Evolutionary conservation across 2,113 vertebrate genomes (phyloP).

Genomic region (Gasterosteus nipponicus): DNA sequence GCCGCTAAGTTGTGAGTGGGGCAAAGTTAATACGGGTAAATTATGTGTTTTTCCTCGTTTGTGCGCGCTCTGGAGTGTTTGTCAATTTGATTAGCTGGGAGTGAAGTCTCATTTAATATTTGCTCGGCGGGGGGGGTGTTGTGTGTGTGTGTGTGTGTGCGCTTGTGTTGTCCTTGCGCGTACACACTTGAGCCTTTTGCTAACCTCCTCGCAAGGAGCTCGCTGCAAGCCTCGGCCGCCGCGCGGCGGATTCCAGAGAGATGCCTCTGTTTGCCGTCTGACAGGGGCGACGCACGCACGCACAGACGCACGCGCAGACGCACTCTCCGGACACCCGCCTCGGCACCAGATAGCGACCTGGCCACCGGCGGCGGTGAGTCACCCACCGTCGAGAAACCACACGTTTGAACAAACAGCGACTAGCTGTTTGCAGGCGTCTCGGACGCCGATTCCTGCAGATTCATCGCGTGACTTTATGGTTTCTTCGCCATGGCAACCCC

Average conservation of each 20-base stretch:
- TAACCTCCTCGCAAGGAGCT: conserved; percentile 65
- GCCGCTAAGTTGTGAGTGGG: conserved; percentile 24
- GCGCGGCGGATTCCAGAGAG: conserved; percentile 69
- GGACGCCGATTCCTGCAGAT: conserved; percentile 32
- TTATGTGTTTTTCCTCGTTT: conserved; percentile 51
- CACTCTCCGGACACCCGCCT: conserved; percentile 65
- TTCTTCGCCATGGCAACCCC: conserved; percentile 9
- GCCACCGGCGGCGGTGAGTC: conserved; percentile 74
- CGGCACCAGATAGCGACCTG: conserved; percentile 74
- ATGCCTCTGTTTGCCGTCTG: conserved; percentile 74
- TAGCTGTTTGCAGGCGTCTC: conserved; percentile 45
- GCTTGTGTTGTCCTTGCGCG: conserved; percentile 66
- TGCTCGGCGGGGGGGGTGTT: conserved; percentile 53
- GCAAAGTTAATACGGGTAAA: conserved; percentile 47
- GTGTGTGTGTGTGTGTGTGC: too few relatives aligned
- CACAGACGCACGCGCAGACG: conserved; percentile 29
- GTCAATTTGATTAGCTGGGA: conserved; percentile 65
- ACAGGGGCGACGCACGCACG: conserved; percentile 61
- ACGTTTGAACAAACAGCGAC: conserved; percentile 72
- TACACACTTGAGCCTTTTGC: conserved; percentile 64
- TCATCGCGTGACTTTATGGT: conserved; percentile 1
- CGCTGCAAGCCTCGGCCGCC: conserved; percentile 63
- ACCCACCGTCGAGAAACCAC: conserved; percentile 65
- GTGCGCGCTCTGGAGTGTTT: conserved; percentile 51
- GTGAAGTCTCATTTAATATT: conserved; percentile 71